Conservation (phyloP, 2,797 vertebrate genomes). For the Mionectes olivaceus region DNA sequence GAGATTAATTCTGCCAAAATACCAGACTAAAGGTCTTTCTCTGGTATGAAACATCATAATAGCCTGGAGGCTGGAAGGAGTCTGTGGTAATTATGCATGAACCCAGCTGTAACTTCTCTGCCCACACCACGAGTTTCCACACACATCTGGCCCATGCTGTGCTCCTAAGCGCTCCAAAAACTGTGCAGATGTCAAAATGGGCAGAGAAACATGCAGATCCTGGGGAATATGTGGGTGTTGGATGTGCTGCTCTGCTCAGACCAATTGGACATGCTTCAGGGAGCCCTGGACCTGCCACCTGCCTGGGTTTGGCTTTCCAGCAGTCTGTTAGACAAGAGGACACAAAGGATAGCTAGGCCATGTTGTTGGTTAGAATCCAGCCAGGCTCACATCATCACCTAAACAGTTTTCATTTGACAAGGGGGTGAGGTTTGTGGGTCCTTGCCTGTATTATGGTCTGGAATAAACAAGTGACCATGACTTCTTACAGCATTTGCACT, state of each 20-base stretch:
- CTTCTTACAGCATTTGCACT: not conserved
- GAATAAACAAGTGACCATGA: not conserved
- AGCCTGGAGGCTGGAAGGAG: slow-evolving; percentile 37
- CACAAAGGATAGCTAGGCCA: not conserved
- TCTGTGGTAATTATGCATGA: slow-evolving; percentile 48
- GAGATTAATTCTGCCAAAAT: slow-evolving; percentile 13
- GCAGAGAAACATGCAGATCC: not conserved
- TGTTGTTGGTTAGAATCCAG: not conserved
- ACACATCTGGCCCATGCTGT: not conserved
- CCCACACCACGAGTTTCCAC: not conserved
- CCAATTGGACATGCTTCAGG: not conserved
- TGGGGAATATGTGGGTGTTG: not conserved
- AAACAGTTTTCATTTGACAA: not conserved
- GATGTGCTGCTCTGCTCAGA: not conserved
- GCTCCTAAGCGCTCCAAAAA: not conserved
- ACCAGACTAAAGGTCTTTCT: slow-evolving; percentile 9
- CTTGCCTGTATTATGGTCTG: not conserved
- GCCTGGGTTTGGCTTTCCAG: not conserved
- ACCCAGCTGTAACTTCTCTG: not conserved
- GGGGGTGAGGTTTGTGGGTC: not conserved
- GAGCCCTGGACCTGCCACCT: not conserved
- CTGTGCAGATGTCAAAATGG: not conserved
- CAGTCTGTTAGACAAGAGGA: not conserved
- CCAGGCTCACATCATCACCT: not conserved
- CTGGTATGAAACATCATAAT: not conserved